phyloP scores from a whole-genome alignment of 2,888 invertebrate genomes.

The Pecten maximus region DNA sequence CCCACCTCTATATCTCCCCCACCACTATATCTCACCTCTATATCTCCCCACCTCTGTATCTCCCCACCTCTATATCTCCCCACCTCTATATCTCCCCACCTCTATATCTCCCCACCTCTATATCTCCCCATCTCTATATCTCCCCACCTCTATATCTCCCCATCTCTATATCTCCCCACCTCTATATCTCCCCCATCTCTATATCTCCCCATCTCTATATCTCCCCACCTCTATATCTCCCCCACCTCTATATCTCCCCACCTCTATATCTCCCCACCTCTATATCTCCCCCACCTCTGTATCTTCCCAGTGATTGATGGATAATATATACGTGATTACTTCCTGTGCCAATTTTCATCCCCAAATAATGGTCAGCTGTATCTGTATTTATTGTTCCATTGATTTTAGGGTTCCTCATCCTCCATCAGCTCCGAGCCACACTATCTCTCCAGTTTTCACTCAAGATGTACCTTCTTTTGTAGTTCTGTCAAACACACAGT shows the following conservation, averaged over 20 bases:
- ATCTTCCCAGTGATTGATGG: not conserved
- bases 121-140: not conserved
- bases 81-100: not conserved
- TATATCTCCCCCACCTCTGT: not conserved
- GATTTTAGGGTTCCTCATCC: not conserved
- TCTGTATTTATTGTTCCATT: not conserved
- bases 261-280: not conserved
- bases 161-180: not conserved
- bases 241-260: not conserved
- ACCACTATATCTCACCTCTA: not conserved
- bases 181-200: not conserved
- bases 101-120: not conserved
- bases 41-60: not conserved
- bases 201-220: not conserved
- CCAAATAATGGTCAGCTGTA: not conserved
- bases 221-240: not conserved
- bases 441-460: not conserved
- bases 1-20: not conserved
- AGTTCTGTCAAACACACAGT: not conserved
- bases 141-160: not conserved
- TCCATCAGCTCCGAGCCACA: not conserved
- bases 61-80: not conserved
- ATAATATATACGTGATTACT: constrained; percentile 10
- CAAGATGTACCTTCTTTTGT: not conserved
- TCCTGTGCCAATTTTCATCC: not conserved